phyloP scores from a whole-genome alignment of 37 sponge, comb jelly and placozoan genomes.

The Tethya wilhelma region DNA sequence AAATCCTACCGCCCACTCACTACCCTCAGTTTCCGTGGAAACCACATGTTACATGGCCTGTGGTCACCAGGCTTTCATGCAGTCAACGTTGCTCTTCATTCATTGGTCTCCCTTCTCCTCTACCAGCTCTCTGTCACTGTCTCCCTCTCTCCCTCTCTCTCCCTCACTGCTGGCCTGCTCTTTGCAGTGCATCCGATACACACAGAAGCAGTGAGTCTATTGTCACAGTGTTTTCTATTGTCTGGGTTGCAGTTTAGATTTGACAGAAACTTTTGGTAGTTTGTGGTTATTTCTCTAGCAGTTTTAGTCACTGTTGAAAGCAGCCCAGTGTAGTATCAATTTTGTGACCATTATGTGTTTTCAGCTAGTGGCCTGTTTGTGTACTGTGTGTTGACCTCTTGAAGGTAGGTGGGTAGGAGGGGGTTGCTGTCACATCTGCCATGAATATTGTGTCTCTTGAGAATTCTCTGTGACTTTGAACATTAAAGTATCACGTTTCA shows the following conservation, averaged over 20 bases:
- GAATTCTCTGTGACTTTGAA: too few relatives aligned
- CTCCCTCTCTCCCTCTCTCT: not conserved
- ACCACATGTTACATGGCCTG: conserved; percentile 72
- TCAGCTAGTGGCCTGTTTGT: too few relatives aligned
- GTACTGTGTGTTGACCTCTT: too few relatives aligned
- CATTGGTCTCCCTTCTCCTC: conserved; percentile 62
- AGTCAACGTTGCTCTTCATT: conserved; percentile 74
- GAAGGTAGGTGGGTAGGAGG: too few relatives aligned
- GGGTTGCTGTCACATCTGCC: too few relatives aligned
- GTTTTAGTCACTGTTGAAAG: too few relatives aligned
- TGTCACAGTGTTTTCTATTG: not conserved
- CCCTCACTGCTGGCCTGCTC: conserved; percentile 52
- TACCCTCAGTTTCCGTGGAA: conserved; percentile 67
- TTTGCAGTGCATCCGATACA: conserved; percentile 93
- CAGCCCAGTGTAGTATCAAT: too few relatives aligned
- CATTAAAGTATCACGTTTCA: too few relatives aligned
- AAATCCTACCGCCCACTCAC: conserved; percentile 91
- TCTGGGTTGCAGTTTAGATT: not conserved
- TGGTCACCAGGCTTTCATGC: conserved; percentile 76
- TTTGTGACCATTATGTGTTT: too few relatives aligned
- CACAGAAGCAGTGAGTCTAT: conserved; percentile 86
- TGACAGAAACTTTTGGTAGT: too few relatives aligned
- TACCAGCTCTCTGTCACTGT: conserved; percentile 8
- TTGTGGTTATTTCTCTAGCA: too few relatives aligned
- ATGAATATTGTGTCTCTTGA: too few relatives aligned